Base-by-base conservation (phyloP, 1,140 invertebrate genomes). In the Coenobita brevimanus region DNA sequence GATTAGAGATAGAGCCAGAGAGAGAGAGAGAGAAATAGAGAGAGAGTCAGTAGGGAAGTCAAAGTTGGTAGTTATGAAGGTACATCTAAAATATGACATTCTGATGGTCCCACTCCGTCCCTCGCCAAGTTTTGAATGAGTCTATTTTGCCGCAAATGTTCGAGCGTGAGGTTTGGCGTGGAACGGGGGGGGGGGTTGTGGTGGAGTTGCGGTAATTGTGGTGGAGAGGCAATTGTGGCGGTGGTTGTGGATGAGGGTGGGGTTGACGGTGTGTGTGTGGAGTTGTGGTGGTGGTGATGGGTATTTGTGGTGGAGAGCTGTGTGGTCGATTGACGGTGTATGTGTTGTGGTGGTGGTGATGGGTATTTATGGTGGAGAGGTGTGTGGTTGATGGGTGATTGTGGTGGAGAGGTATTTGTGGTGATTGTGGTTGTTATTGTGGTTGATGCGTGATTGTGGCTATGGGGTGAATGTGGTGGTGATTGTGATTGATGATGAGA, bases 31-130 rank as follows among this genome's bases (percentile, higher is more conserved):
- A 64, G 73, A 33, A 13, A 67, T 57, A 50, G 38, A 27, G 30
- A 36, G 73, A 86, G 71, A 46, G 57, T 41, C 17, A 33, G 30
- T 43, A 64, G 17, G 36, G 50, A 46, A 79, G 75, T 30, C 57
- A 27, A 41, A 60, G 73, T 79, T 86, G 83, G 75, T 86, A 86
- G 79, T 86, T 86, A 79, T 86, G 69, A 86, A 69, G 54, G 83
- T 24, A 54, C 71, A 75, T 67, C 24, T 86, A 67, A 86, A 33
- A 41, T 86, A 86, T 69, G 73, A 86, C 69, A 78, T 73, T 36
- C 73, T 33, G 60, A 86, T 86, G 60, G 73, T 64, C 54, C 27
- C 60, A 1, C 13, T 79, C 78, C 69, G 75, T 78, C 83, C 50
- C 24, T 60, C 73, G 50, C 73, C 57, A 64, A 87, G 76, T 87